Conservation (phyloP, 2,888 invertebrate species). For the Tinea pellionella region DNA sequence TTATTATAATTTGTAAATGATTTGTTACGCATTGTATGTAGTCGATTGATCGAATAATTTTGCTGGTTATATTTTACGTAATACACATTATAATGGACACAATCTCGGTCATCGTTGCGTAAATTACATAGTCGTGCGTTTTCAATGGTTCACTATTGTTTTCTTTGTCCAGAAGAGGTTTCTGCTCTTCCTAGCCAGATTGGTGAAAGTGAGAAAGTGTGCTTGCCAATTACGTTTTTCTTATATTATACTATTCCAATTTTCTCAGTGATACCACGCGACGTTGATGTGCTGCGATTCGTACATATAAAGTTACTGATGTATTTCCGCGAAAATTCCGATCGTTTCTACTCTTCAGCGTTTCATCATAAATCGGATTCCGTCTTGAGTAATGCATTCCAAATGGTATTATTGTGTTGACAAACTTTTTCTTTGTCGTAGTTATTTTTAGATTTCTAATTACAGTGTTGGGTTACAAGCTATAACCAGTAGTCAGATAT, state of each 20-base stretch:
- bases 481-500: too few species aligned
- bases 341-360: neutral
- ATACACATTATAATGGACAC: constrained; percentile 8
- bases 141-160: constrained; percentile 16
- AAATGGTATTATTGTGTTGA: neutral
- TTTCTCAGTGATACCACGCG: constrained; percentile 14
- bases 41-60: constrained; percentile 11
- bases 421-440: too few species aligned
- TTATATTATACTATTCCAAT: constrained; percentile 22
- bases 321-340: constrained; percentile 1
- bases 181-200: constrained; percentile 10
- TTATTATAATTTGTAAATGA: neutral
- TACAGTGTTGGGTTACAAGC: too few species aligned
- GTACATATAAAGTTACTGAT: neutral
- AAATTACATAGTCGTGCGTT: constrained; percentile 15
- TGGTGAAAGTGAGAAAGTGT: constrained; percentile 35
- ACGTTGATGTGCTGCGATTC: constrained; percentile 5
- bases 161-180: constrained; percentile 15
- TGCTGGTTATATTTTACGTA: constrained; percentile 8
- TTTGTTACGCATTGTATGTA: neutral
- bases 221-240: constrained; percentile 42
- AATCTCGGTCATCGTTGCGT: constrained; percentile 13
- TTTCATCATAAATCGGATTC: neutral
- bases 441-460: too few species aligned
- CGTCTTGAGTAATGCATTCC: neutral